Evolutionary conservation across 1,140 invertebrate genomes (phyloP), one percentile per base, ranked within the genome.

Genomic region (Kradibia gibbosae): DNA sequence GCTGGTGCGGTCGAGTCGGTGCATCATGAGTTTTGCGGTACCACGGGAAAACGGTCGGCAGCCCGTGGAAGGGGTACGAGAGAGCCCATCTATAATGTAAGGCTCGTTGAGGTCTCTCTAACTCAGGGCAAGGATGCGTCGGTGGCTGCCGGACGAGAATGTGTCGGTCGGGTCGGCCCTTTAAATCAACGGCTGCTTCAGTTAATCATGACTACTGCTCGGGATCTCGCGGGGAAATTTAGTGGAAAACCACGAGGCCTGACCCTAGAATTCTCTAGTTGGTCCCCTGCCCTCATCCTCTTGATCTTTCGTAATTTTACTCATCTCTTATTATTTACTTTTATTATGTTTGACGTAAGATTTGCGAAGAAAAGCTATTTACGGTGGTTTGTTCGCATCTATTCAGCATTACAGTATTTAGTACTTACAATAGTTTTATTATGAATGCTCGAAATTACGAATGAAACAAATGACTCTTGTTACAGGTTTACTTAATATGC

Each of bases 151-250:
- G 20, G 53, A 22, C 72, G 72, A 48, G 76, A 70, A 70, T 36
- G 76, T 53, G 76, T 78, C 31, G 62, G 28, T 53, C 13, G 60
- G 50, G 65, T 45, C 20, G 53, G 55, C 45, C 75, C 75, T 78
- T 62, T 77, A 78, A 82, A 77, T 78, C 80, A 78, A 78, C 73
- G 80, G 67, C 67, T 25, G 80, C 31, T 65, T 82, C 80, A 78
- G 39, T 82, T 82, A 82, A 82, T 82, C 80, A 82, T 82, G 80
- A 82, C 74, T 45, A 48, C 50, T 36, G 80, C 7, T 28, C 28
- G 22, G 65, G 28, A 78, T 53, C 75, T 82, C 73, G 53, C 75
- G 53, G 75, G 75, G n/a, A 78, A 82, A 82, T 82, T 78, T 82
- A 78, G 75, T 70, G 80, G 80, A 78, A 78, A 82, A 82, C 80